Base-by-base conservation (phyloP, 2,797 vertebrate genomes). In the Spinibarbus caldwelli region DNA sequence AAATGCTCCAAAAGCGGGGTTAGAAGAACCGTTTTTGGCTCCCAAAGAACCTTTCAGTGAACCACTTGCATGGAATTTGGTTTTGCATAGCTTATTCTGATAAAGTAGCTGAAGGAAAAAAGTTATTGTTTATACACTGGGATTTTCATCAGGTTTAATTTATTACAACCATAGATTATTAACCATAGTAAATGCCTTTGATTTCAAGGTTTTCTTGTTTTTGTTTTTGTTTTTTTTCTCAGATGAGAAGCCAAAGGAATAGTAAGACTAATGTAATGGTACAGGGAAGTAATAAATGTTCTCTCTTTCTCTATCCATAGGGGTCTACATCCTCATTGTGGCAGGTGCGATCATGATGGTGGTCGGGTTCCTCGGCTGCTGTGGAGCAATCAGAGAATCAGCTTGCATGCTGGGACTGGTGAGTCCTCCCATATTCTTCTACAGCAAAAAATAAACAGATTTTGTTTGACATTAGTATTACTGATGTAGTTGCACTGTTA, bases 341-440 rank as follows among this genome's bases (percentile, higher is more conserved):
- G 97, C 97, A 0, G 98, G 98, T 0, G 97, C 96, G 17, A 93
- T 99, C 86, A 99, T 98, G 95, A 99, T 98, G 97, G 89, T 99
- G 8, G 97, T 99, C 70, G 98, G 98, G 5, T 99, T 99, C 93
- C 94, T 99, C 80, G 98, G 98, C 83, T 99, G 98, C 91, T 99
- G 97, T 80, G 98, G 98, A 5, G 98, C 98, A 0, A 94, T 98
- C 73, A 96, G 96, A 86, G 98, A 99, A 89, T 99, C 98, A 0
- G 96, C 97, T 0, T 98, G 97, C 93, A 97, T 98, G 97, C 95
- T 99, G 92, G 97, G 97, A 92, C 87, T 98, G 96, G 98, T 99
- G 93, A 97, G 97, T 80, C 3, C 31, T 62, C 45, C 12, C 57
- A 26, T 57, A 26, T 26, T 45, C 36, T n/a, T 3, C 2, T 36